Conservation (phyloP, 2,113 vertebrate species). For the Chamaetylas fuelleborni region DNA sequence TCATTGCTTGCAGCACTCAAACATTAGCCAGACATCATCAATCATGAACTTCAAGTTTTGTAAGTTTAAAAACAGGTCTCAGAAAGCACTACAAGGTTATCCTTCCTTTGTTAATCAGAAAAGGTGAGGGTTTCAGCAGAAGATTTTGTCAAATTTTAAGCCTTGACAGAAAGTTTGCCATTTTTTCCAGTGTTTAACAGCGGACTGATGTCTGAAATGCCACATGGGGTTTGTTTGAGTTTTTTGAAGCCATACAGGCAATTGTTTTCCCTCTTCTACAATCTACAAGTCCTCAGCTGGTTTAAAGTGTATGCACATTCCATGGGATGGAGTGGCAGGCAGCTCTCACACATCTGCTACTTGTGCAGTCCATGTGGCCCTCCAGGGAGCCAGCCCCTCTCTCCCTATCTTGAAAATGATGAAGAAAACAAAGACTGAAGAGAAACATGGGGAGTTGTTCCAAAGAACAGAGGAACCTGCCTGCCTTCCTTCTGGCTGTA, state of each 20-base stretch:
- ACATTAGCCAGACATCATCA: background rate
- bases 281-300: background rate
- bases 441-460: background rate
- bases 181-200: constrained; percentile 21
- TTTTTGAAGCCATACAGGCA: background rate
- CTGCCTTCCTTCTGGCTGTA: background rate
- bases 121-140: background rate
- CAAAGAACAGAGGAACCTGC: background rate
- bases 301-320: background rate
- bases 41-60: background rate
- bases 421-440: background rate
- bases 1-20: background rate
- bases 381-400: background rate
- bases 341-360: background rate
- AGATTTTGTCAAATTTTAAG: background rate
- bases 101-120: background rate
- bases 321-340: background rate
- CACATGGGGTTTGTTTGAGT: fast-evolving
- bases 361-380: fast-evolving
- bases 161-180: background rate
- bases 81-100: background rate
- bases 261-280: background rate
- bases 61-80: background rate
- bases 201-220: background rate
- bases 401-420: background rate